Evolutionary conservation across 2,797 vertebrate species (phyloP), one percentile per base, ranked within the genome.

Genomic region (Sardinella longiceps): DNA sequence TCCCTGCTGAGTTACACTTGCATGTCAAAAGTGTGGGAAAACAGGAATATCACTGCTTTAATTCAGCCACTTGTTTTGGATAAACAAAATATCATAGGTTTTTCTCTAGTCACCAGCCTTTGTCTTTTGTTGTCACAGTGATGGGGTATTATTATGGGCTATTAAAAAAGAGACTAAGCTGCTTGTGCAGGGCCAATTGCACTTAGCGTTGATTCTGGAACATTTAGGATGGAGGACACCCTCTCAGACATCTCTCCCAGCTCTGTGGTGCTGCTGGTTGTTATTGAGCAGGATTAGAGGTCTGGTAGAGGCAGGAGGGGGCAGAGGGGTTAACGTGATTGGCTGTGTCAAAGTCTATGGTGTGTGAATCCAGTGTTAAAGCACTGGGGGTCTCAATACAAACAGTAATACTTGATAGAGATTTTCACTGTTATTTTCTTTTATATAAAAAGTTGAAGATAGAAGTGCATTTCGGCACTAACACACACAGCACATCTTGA

Each of bases 241-340:
- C 66, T 74, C 66, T 74, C 14, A 74, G 11, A 37, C 18, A 18
- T 20, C 6, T 43, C 20, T 39, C 33, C 30, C 63, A 18, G 63
- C 82, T 66, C 37, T 50, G 39, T 80, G 83, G 6, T 23, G 46
- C 43, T 66, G 39, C 28, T 81, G 81, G 83, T 82, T 86, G 83
- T 80, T 77, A 60, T n/a, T 84, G 50, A 81, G 48, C 25, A 53
- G 85, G 83, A 84, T 84, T 84, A 83, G 48, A 20, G 50, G 81
- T 82, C n/a, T 45, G 20, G 45, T 25, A 14, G 12, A 43, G 6
- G 70, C 70, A 14, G 66, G 20, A 66, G n/a, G 83, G 50, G 43
- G n/a, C 58, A 28, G 58, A 46, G n/a, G 39, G 12, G 28, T 48
- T 48, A 70, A 30, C 18, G 15, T 83, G 82, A 83, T 70, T 45